Evolutionary conservation across 2,888 invertebrate species (phyloP).

Genomic region (Baronia brevicornis): DNA sequence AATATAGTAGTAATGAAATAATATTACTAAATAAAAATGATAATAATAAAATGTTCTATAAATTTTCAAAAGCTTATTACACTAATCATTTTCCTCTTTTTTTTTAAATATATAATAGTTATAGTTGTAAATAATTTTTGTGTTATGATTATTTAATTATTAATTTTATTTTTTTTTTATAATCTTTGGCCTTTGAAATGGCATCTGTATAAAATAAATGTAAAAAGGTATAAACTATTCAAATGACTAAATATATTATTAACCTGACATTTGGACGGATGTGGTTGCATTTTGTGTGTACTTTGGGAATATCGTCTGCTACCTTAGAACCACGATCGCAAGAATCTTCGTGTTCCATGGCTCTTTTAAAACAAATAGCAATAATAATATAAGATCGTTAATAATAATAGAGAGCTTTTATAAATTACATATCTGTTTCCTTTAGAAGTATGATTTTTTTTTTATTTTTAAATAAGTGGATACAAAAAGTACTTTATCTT

Average conservation of each 20-base stretch:
- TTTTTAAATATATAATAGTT: no score
- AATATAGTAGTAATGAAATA: no score
- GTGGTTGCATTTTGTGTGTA: constrained; percentile 62
- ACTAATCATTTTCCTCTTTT: no score
- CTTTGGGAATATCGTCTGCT: constrained; percentile 56
- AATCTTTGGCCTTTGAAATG: constrained; percentile 13
- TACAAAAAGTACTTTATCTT: no score
- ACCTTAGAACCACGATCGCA: constrained; percentile 40
- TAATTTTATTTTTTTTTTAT: no score
- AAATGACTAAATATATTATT: constrained; percentile 22
- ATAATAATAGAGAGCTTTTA: neutral
- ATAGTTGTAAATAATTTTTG: no score
- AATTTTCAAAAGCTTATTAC: no score
- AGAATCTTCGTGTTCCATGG: constrained; percentile 55
- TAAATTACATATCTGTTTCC: neutral
- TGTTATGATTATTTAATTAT: no score
- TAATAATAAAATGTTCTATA: no score
- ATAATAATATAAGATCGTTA: constrained; percentile 17
- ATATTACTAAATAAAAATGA: no score
- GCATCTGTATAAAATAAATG: constrained; percentile 20
- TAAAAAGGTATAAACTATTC: constrained; percentile 4
- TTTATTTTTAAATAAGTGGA: no score
- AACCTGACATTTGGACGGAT: constrained; percentile 69
- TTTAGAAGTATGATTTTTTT: neutral
- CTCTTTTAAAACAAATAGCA: constrained; percentile 32